Evolutionary conservation across 2,888 invertebrate species (phyloP), one percentile per base, ranked within the genome.

Genomic region (Apamea anceps): DNA sequence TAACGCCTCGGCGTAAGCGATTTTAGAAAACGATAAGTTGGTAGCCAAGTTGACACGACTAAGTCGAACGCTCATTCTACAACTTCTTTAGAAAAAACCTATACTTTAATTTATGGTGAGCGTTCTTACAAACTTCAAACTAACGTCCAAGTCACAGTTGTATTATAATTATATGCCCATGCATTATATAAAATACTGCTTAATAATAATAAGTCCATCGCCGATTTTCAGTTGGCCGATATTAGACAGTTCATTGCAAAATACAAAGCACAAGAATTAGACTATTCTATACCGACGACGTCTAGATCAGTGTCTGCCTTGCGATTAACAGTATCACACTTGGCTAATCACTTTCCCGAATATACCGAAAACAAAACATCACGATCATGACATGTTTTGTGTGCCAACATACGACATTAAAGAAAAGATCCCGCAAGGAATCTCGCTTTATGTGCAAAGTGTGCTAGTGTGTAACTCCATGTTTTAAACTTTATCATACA

Each of bases 231-330:
- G 25, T 67, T 75, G 42, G 42, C 42, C 57, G 67, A 67, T 57
- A 75, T 75, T 75, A 57, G 67, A 28, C 75, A 60, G 25, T 67
- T 68, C 32, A 75, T 75, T 0, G 75, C 54, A 75, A 75, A 57
- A 67, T 75, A 75, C 28, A 67, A 75, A 57, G 42, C 13, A 67
- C 28, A 42, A 67, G 67, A 67, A 45, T 45, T 57, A 28, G 75
- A 67, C 21, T 75, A 75, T 67, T 75, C 42, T 28, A 57, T 67
- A 32, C 73, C 65, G 18, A 74, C 42, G 18, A 74, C 65, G 13
- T 72, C 72, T 42, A 21, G 62, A 10, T 63, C 45, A 45, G 13
- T 12, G 21, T 12, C 18, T 72, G 60, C 21, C 18, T 21, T 54
- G 8, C 54, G 54, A 1, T 21, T 54, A 21, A 21, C 21, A 2